Base-by-base conservation (phyloP, 2,888 invertebrate species). In the Enchytraeus crypticus region DNA sequence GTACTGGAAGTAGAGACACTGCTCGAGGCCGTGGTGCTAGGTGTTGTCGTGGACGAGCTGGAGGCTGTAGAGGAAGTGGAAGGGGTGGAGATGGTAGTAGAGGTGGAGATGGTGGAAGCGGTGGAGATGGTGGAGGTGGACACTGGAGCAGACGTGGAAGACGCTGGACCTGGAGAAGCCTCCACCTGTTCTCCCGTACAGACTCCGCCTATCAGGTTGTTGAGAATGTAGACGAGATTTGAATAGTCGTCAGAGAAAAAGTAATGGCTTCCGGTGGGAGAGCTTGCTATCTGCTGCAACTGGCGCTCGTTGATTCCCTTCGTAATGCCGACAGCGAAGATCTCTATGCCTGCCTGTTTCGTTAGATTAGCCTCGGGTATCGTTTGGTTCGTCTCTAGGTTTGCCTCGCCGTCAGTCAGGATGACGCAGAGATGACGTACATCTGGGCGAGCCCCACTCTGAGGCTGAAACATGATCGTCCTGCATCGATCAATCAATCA, bases 351-450 rank as follows among this genome's bases (percentile, higher is more conserved):
- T 1, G 34, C 33, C 3, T 34, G 27, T n/a, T 65, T 60, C 2
- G 62, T 47, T 0, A 14, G 18, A 26, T 30, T 43, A 8, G 66
- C 64, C 61, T 64, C 59, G 14, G 26, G 23, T 30, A 62, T 30
- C 14, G 66, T 63, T 27, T 38, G 29, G 21, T 47, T 57, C 8
- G 51, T 33, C 27, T 53, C 53, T 18, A 51, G 26, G 51, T 61
- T 60, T 8, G 66, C 64, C 18, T 51, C 49, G 1, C 66, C 66
- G 33, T 66, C 66, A 0, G 66, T 66, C 29, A 66, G 32, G 26
- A 66, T 21, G 23, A 66, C 47, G 11, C 54, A 32, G 29, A 60
- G 29, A 45, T 62, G 62, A 26, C 55, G 57, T 14, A 60, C 64
- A 38, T 53, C 43, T 1, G 53, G 33, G 26, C 63, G 49, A 38